Evolutionary conservation across 2,888 invertebrate genomes (phyloP), one percentile per base, ranked within the genome.

Genomic region (Dasypogon diadema): DNA sequence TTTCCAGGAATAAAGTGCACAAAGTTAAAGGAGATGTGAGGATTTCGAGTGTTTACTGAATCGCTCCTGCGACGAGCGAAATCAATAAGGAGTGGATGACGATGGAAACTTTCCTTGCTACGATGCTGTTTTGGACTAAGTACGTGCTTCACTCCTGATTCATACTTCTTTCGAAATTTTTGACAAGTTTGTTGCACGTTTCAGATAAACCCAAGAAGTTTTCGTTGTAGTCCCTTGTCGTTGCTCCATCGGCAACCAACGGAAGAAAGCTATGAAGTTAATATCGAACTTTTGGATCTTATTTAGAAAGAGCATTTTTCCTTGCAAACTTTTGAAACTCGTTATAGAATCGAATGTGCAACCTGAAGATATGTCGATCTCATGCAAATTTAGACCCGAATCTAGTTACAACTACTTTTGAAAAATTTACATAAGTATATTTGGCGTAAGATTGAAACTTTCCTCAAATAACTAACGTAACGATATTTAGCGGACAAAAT

Each of bases 111-210:
- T 42, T 42, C 6, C 12, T 42, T n/a, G 10, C 42, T 6, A 12
- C 42, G 30, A 34, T n/a, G 34, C n/a, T 42, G 3, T 37, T 37
- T 60, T 60, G 55, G 24, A 30, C 24, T 26, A 16, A 24, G 18
- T 51, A 51, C 51, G 51, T 51, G 51, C 51, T 51, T 10, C 16
- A 21, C 51, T 21, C 8, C 6, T 5, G 21, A 51, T 51, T 21
- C 51, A 51, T 21, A 5, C 18, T 51, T 10, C 1, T 51, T 51
- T 51, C 1, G 2, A 18, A 51, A 16, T 60, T 60, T 60, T 60
- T 37, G 34, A 60, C 60, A 60, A 37, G 60, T 60, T 60, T 60
- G 37, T 16, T 42, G 60, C 60, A 60, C 60, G 60, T 42, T 60
- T 60, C 37, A 34, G 37, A 60, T 60, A 60, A 37, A 60, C 18